A percentile compares a stretch with the other conserved stretches of the same genome.
These are phyloP conservation scores for Prunella fulvescens DNA, from an alignment of 2,113 vertebrate genomes.

Conservation along the genomic window DNA sequence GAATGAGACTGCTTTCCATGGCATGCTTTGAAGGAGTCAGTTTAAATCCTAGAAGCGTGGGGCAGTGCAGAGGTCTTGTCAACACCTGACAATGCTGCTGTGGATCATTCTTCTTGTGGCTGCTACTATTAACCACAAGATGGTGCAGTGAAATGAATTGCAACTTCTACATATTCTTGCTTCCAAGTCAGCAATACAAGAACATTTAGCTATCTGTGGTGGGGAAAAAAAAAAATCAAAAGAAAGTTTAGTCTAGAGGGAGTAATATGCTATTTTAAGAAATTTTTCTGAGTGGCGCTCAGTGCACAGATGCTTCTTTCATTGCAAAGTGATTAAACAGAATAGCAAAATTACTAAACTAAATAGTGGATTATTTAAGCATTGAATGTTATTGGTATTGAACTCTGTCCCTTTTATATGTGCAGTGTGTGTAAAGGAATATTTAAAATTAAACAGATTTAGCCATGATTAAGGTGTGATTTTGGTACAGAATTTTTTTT, in stretches of 20 bases:
- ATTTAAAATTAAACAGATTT: neutral
- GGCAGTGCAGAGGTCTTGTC: neutral
- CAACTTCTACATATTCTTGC: neutral
- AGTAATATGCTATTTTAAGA: neutral
- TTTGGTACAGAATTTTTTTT: neutral
- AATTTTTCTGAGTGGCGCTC: neutral
- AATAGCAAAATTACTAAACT: neutral
- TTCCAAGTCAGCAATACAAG: neutral
- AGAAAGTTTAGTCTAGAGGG: neutral
- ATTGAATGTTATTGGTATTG: neutral
- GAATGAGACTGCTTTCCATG: neutral
- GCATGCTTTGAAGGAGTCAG: neutral
- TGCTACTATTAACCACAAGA: slow-evolving; percentile 33
- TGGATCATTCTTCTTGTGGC: neutral
- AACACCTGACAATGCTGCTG: neutral
- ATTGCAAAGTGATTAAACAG: neutral
- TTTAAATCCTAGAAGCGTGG: neutral
- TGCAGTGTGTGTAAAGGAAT: neutral
- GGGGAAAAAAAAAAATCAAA: neutral
- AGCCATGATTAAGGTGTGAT: neutral
- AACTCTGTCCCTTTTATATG: neutral
- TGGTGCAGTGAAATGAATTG: slow-evolving; percentile 45
- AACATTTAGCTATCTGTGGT: neutral
- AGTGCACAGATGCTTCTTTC: neutral
- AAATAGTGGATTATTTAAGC: neutral